Percentiles rank a stretch among this genome's conserved stretches.
These are phyloP conservation scores for Calidris pygmaea DNA, from an alignment of 2,113 vertebrate species.

Conservation along the genomic window DNA sequence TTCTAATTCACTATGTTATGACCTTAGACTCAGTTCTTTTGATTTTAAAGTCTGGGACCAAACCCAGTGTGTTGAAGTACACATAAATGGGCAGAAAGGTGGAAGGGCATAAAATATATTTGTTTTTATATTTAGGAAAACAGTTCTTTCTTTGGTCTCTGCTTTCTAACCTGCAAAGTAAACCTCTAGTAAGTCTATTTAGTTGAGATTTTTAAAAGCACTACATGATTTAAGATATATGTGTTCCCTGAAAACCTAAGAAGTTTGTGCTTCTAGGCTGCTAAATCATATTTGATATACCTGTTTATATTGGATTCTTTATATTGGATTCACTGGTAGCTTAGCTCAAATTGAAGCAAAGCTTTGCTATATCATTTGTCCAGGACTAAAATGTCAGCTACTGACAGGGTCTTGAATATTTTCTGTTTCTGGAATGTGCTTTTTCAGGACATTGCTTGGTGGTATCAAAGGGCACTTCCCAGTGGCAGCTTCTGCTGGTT, in stretches of 20 bases:
- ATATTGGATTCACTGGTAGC: slow-evolving; percentile 30
- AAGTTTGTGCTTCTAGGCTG: slow-evolving; percentile 4
- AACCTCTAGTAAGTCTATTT: neutral
- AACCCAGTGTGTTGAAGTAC: neutral
- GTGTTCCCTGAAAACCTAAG: neutral
- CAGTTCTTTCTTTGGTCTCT: neutral
- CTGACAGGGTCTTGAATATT: neutral
- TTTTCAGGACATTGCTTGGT: neutral
- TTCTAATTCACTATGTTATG: neutral
- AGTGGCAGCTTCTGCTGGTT: slow-evolving; percentile 11
- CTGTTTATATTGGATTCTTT: slow-evolving; percentile 36
- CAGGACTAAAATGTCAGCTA: slow-evolving; percentile 37
- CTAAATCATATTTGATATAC: slow-evolving; percentile 9
- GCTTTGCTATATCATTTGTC: slow-evolving; percentile 40
- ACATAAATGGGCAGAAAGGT: neutral
- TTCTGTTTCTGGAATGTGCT: neutral
- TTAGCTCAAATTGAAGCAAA: slow-evolving; percentile 15
- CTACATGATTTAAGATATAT: neutral
- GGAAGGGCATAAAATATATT: neutral
- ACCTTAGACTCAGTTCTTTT: neutral
- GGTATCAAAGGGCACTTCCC: slow-evolving; percentile 38
- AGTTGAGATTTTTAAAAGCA: neutral
- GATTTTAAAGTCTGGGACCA: neutral
- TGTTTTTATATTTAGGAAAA: neutral
- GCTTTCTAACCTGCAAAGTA: neutral